A percentile compares a stretch with the other conserved stretches of the same genome.
Evolutionary conservation across 2,888 invertebrate species (phyloP).

Genomic region (Acronicta aceris): DNA sequence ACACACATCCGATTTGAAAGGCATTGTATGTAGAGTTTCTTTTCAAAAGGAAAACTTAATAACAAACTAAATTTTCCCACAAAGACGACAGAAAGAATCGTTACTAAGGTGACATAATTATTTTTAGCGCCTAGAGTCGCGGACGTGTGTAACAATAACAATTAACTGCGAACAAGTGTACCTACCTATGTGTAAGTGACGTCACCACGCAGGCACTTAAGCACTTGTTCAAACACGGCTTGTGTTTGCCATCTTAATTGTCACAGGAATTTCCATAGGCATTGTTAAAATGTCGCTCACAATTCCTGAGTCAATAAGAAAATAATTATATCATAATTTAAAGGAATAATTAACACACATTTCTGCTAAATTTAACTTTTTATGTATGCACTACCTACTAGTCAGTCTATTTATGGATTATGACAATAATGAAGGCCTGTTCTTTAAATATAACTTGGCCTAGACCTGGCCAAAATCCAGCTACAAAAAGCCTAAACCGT

Average conservation of each 20-base stretch:
- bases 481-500: too few relatives aligned
- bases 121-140: not conserved
- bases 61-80: not conserved
- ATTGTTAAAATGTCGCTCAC: slow-evolving; percentile 3
- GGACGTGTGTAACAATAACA: not conserved
- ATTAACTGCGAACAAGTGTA: not conserved
- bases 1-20: too few relatives aligned
- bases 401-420: too few relatives aligned
- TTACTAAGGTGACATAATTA: not conserved
- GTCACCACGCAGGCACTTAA: not conserved
- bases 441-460: too few relatives aligned
- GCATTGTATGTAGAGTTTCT: too few relatives aligned
- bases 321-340: not conserved
- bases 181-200: not conserved
- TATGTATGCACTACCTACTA: too few relatives aligned
- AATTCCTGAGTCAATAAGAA: slow-evolving; percentile 5
- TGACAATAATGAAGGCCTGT: too few relatives aligned
- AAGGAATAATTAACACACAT: too few relatives aligned
- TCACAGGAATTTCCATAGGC: slow-evolving; percentile 1
- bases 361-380: too few relatives aligned
- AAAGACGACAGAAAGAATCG: not conserved
- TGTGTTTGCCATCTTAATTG: slow-evolving; percentile 4
- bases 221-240: slow-evolving; percentile 7
- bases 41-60: too few relatives aligned
- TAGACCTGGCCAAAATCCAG: too few relatives aligned